These are phyloP conservation scores for Adela reaumurella DNA, from an alignment of 2,888 invertebrate genomes.

Conservation along the genomic window DNA sequence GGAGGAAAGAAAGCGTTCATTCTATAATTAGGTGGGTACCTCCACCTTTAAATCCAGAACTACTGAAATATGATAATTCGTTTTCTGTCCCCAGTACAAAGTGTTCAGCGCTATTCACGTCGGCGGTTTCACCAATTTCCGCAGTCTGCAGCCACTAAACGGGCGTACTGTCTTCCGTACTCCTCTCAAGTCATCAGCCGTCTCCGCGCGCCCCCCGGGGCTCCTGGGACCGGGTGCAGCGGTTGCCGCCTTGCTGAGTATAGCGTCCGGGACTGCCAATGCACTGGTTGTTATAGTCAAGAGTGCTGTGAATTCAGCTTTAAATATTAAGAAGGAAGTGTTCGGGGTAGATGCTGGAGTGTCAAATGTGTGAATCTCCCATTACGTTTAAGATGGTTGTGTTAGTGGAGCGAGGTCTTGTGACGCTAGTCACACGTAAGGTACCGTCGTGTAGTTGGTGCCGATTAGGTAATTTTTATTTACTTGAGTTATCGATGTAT, in stretches of 20 bases:
- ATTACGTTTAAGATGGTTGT: too few relatives aligned
- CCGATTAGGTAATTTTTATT: too few relatives aligned
- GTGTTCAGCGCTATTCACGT: conserved; percentile 26
- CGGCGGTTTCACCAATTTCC: conserved; percentile 30
- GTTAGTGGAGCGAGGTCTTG: too few relatives aligned
- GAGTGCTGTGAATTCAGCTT: not conserved
- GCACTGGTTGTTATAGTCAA: not conserved
- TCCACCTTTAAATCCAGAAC: too few relatives aligned
- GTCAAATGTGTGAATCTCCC: too few relatives aligned
- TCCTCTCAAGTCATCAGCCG: conserved; percentile 19
- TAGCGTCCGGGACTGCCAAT: not conserved
- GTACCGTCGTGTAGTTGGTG: too few relatives aligned
- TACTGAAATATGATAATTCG: too few relatives aligned
- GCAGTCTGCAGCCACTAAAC: conserved; percentile 30
- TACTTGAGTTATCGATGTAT: too few relatives aligned
- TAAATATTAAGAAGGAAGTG: not conserved
- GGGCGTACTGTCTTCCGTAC: conserved; percentile 28
- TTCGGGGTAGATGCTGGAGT: not conserved
- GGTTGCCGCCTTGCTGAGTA: not conserved
- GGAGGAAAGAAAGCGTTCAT: too few relatives aligned
- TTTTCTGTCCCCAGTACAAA: conserved; percentile 25
- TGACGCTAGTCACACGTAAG: too few relatives aligned
- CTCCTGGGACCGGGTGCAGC: too few relatives aligned
- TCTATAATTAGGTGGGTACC: too few relatives aligned
- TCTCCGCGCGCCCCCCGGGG: conserved; percentile 21